Evolutionary conservation across 2,888 invertebrate genomes (phyloP), one percentile per base, ranked within the genome.

Genomic region (Hesperia comma): DNA sequence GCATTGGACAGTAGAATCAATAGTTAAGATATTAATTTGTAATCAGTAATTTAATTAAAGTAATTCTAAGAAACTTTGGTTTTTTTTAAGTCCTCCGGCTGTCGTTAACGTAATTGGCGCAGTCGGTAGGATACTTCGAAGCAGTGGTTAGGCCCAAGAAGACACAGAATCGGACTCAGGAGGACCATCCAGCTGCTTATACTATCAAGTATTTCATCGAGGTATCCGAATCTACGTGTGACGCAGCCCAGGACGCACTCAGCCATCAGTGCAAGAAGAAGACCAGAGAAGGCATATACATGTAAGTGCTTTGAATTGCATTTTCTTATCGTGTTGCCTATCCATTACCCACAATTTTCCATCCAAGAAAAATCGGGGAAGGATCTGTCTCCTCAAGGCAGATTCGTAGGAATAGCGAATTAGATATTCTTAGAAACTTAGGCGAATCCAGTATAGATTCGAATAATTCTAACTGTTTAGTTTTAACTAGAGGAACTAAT

Each of bases 281-380:
- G 26, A 57, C 63, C 63, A 63, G 37, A 63, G 14, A n/a, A 56
- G 46, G n/a, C n/a, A n/a, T n/a, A n/a, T n/a, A n/a, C n/a, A n/a
- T n/a, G n/a, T n/a, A n/a, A n/a, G n/a, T n/a, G n/a, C n/a, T n/a
- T n/a, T n/a, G n/a, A n/a, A n/a, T n/a, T n/a, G n/a, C n/a, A n/a
- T n/a, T n/a, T n/a, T n/a, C n/a, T n/a, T n/a, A n/a, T n/a, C n/a
- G n/a, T n/a, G n/a, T n/a, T n/a, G n/a, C n/a, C n/a, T n/a, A n/a
- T n/a, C n/a, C n/a, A 1, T 55, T 51, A n/a, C 19, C 49, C 63
- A 58, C 37, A 8, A 66, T 60, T 60, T 54, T 66, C 60, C 43
- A 60, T 66, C 53, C 54, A 54, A 40, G 60, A 60, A 60, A 66
- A 60, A 4, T 56, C 17, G 56, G 55, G 33, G 43, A 60, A 57